phyloP scores from a whole-genome alignment of 2,113 vertebrate genomes.

The Aramus guarauna region DNA sequence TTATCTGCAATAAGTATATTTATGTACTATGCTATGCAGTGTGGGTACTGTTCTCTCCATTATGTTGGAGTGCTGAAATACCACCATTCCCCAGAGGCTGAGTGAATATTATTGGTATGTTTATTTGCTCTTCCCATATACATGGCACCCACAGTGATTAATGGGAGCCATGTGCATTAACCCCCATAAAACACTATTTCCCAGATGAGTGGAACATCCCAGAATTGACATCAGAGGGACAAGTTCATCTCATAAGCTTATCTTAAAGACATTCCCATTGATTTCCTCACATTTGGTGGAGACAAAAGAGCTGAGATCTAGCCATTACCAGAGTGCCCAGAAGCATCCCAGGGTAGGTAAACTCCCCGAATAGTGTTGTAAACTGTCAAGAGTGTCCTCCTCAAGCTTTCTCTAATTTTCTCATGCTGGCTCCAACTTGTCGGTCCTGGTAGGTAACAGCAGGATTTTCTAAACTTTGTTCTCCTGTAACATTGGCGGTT shows the following conservation, averaged over 20 bases:
- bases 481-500: not conserved
- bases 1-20: constrained; percentile 15
- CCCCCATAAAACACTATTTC: not conserved
- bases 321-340: not conserved
- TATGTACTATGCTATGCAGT: not conserved
- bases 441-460: not conserved
- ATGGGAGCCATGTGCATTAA: not conserved
- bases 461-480: not conserved
- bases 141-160: not conserved
- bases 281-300: not conserved
- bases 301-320: not conserved
- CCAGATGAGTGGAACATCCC: not conserved
- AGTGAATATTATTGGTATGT: not conserved
- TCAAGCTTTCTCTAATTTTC: not conserved
- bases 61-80: not conserved
- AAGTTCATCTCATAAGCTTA: not conserved
- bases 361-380: not conserved
- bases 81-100: not conserved
- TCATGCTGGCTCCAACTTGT: not conserved
- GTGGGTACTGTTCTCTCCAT: not conserved
- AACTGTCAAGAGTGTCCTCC: not conserved
- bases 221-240: not conserved
- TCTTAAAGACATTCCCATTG: not conserved
- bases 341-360: not conserved
- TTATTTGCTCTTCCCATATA: not conserved